These are phyloP conservation scores for Acrossocheilus fasciatus DNA, from an alignment of 2,797 vertebrate genomes.

Conservation along the genomic window DNA sequence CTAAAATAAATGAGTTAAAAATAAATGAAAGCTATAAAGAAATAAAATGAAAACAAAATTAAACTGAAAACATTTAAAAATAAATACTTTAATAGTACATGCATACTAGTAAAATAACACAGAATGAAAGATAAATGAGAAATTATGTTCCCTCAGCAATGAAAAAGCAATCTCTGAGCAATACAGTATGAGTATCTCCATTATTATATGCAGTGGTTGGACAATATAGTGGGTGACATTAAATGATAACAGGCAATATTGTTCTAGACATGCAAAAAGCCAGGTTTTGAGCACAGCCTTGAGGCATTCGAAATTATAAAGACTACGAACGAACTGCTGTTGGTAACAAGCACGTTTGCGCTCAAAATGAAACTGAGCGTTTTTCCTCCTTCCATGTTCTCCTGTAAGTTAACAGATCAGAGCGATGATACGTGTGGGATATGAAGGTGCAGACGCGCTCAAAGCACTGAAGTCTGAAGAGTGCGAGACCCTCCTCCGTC, in stretches of 20 bases:
- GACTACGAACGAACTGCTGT: neutral
- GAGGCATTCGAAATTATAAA: neutral
- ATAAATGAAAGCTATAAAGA: neutral
- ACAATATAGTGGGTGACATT: neutral
- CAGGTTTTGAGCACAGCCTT: constrained; percentile 26
- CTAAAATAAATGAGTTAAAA: neutral
- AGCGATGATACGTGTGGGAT: neutral
- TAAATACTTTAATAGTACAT: neutral
- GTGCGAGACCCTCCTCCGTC: constrained; percentile 56
- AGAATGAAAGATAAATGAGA: too few species aligned
- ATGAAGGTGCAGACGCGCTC: constrained; percentile 8
- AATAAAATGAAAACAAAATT: neutral
- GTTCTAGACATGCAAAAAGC: neutral
- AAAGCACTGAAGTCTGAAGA: constrained; percentile 43
- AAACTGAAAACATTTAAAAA: neutral
- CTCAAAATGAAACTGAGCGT: neutral
- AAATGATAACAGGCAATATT: constrained; percentile 6
- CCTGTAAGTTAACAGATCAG: constrained; percentile 11
- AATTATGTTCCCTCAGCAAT: neutral
- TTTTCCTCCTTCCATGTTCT: neutral
- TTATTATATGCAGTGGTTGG: neutral
- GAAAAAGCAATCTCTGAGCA: neutral
- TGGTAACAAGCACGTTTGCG: neutral
- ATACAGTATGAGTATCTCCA: neutral
- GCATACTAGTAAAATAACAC: neutral